phyloP scores from a whole-genome alignment of 2,888 invertebrate species.

The Lepidocyrtoides sp. region DNA sequence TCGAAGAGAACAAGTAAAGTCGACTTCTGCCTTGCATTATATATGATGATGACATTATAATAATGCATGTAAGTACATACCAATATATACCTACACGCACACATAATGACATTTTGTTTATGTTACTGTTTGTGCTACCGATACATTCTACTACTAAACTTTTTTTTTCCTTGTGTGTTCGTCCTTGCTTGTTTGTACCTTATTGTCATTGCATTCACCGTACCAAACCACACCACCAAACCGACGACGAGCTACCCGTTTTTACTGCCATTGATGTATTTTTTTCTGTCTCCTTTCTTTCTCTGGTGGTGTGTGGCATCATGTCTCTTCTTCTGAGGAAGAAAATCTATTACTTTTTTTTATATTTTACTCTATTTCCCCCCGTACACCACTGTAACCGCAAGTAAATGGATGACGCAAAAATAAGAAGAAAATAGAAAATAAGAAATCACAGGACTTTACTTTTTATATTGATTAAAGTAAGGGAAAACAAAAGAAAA shows the following conservation, averaged over 20 bases:
- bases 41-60: slow-evolving; percentile 55
- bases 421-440: slow-evolving; percentile 31
- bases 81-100: slow-evolving; percentile 30
- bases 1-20: background rate
- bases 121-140: background rate
- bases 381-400: background rate
- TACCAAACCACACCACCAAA: too few relatives aligned
- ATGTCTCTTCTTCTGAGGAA: slow-evolving; percentile 9
- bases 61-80: slow-evolving; percentile 53
- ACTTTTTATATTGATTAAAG: slow-evolving; percentile 64
- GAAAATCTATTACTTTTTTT: slow-evolving; percentile 69
- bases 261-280: slow-evolving; percentile 63
- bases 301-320: slow-evolving; percentile 18
- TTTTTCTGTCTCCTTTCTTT: slow-evolving; percentile 17
- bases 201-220: slow-evolving; percentile 74
- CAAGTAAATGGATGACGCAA: background rate
- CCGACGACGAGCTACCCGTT: background rate
- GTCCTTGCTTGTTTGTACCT: slow-evolving; percentile 40
- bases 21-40: slow-evolving; percentile 18
- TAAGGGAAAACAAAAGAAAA: slow-evolving; percentile 19
- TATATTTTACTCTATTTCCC: slow-evolving; percentile 55
- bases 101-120: slow-evolving; percentile 58
- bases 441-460: slow-evolving; percentile 62
- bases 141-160: slow-evolving; percentile 15
- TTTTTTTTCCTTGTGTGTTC: slow-evolving; percentile 25